Base-by-base conservation (phyloP, 2,797 vertebrate species). In the Calcarius lapponicus region DNA sequence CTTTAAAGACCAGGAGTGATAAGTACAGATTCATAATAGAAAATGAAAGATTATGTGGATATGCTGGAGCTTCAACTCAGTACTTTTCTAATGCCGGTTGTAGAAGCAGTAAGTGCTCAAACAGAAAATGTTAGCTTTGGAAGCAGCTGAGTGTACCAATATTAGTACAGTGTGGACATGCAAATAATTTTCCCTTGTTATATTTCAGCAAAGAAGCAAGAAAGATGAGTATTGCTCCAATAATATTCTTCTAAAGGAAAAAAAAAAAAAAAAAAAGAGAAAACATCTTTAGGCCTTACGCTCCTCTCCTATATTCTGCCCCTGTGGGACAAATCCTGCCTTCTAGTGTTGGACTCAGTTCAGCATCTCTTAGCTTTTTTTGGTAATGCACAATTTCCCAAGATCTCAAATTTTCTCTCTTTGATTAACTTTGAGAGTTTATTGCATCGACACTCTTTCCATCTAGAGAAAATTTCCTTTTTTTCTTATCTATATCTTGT, bases 201-300 rank as follows among this genome's bases (percentile, higher is more conserved):
- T 70, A 57, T 26, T 74, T 85, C 20, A 71, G 20, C 57, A 45
- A 90, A 74, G n/a, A 74, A 25, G 9, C 1, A 60, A 73, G 15
- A 50, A 65, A 2, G 10, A 81, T 5, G 13, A 64, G 5, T 21
- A 15, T 7, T 73, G 8, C 21, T 73, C 36, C 24, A 65, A 61
- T 72, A 43, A 32, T 15, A 74, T 17, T 56, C 4, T 53, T 75
- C 7, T 24, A 14, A 64, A 56, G 9, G 7, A 5, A 3, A 18
- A 17, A 21, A 31, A 9, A 6, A 7, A 6, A 7, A 7, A 31
- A 19, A 11, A 32, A 16, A 8, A 45, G 51, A 31, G 51, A n/a
- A 73, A 71, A 17, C 2, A 13, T 50, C 15, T 66, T 66, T n/a
- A 50, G 17, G 29, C 7, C 2, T 13, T 51, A 21, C 0, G 0